Base-by-base conservation (phyloP, 2,113 vertebrate species). In the Phaethon lepturus region DNA sequence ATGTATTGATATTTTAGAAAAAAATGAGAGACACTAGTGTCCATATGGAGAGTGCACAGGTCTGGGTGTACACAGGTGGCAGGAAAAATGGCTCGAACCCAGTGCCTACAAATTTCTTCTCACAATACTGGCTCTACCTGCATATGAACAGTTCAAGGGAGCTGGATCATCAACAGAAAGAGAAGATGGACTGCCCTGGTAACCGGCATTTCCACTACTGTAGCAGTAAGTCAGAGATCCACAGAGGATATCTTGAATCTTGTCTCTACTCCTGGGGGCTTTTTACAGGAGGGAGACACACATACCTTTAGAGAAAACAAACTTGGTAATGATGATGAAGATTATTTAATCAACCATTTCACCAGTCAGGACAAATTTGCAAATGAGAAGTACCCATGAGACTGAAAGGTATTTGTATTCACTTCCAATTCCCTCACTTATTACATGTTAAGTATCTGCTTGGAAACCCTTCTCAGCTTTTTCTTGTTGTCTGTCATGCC, bases 221-320 rank as follows among this genome's bases (percentile, higher is more conserved):
- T 42, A 67, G 47, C 47, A 22, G 7, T 49, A 60, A 74, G 9
- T 35, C 35, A 62, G 58, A 62, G 15, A 31, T 58, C 52, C 40
- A 17, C 7, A 59, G 33, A 84, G 18, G 19, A 81, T 25, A 9
- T 56, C 71, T 79, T 53, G 6, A 19, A 35, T 63, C 23, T 60
- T 59, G 6, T 53, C 62, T 77, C 52, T 75, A 0, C 7, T 84
- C 20, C 40, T 72, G 7, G 29, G 13, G 3, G 3, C 15, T 50
- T 86, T 82, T 58, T 47, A 7, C 7, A 64, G 33, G 29, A 45
- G 1, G 11, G 11, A 80, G 12, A 44, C 7, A 52, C 8, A 26
- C 0, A 2, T 6, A 4, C 8, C 26, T 78, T 55, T 24, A 50
- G 2, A 17, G n/a, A 47, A 83, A 81, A 67, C 0, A 1, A 84